Evolutionary conservation across 2,113 vertebrate genomes (phyloP).

Genomic region (Dascyllus trimaculatus): DNA sequence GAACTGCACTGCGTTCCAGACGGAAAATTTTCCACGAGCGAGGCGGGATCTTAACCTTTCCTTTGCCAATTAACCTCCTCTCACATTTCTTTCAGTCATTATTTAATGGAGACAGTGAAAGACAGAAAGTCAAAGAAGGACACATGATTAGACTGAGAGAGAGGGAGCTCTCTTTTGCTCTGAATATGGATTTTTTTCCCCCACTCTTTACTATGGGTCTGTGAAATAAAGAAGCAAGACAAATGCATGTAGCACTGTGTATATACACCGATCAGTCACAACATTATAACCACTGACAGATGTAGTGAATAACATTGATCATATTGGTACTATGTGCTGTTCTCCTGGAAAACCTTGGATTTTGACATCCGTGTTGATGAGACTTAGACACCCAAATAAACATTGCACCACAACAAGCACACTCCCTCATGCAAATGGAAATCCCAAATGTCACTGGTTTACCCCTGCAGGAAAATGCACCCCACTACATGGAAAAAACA

Average conservation of each 20-base stretch:
- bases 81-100: slow-evolving; percentile 29
- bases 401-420: too few relatives aligned
- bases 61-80: slow-evolving; percentile 54
- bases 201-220: neutral
- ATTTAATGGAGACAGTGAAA: slow-evolving; percentile 37
- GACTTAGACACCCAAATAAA: too few relatives aligned
- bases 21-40: slow-evolving; percentile 24
- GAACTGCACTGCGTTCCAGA: slow-evolving; percentile 34
- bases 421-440: too few relatives aligned
- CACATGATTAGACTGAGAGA: neutral
- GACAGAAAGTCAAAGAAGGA: slow-evolving; percentile 37
- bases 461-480: too few relatives aligned
- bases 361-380: too few relatives aligned
- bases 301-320: too few relatives aligned
- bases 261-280: too few relatives aligned
- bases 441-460: too few relatives aligned
- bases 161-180: neutral
- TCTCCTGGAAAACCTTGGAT: too few relatives aligned
- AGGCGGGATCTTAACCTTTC: slow-evolving; percentile 41
- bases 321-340: too few relatives aligned
- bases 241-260: neutral
- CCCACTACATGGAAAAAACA: too few relatives aligned
- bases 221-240: neutral
- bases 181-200: neutral
- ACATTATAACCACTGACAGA: too few relatives aligned